Evolutionary conservation across 2,797 vertebrate genomes (phyloP).

Genomic region (Cuculus canorus): DNA sequence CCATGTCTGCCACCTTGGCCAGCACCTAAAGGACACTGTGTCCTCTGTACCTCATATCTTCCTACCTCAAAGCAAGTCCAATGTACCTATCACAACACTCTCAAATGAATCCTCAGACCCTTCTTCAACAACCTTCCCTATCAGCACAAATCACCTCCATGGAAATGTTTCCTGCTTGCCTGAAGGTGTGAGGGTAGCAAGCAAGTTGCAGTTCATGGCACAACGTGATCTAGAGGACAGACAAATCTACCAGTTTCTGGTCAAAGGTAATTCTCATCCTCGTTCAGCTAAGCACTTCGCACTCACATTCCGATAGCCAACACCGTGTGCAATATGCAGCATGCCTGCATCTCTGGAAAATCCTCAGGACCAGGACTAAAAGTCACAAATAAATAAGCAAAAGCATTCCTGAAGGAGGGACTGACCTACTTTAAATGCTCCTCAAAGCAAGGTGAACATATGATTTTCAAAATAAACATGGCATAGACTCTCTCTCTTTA

Average conservation of each 20-base stretch:
- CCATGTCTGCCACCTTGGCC: no score
- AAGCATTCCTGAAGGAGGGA: neutral
- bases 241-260: neutral
- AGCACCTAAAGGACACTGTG: neutral
- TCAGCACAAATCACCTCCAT: neutral
- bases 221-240: neutral
- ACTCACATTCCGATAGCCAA: neutral
- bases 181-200: neutral
- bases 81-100: accelerated
- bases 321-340: neutral
- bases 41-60: neutral
- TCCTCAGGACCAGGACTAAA: neutral
- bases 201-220: neutral
- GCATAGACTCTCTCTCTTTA: neutral
- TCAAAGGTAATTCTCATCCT: neutral
- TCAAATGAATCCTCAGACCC: neutral
- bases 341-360: neutral
- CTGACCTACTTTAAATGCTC: neutral
- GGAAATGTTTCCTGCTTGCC: neutral
- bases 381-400: neutral
- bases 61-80: neutral
- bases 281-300: neutral
- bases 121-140: neutral
- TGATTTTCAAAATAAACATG: neutral
- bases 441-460: neutral